phyloP scores from a whole-genome alignment of 2,888 invertebrate species.

The Morinoia aosen region DNA sequence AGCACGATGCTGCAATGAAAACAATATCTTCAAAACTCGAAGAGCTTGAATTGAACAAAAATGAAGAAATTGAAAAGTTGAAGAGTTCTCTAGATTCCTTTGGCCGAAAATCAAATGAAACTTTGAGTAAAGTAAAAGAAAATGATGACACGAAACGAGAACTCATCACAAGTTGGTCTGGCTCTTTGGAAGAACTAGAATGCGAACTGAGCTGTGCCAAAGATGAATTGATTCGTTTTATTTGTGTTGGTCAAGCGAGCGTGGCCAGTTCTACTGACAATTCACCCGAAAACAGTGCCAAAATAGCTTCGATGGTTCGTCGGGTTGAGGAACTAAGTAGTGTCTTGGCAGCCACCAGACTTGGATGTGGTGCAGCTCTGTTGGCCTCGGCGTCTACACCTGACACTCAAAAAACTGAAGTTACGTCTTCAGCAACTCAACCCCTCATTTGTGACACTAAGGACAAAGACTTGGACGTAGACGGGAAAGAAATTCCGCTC shows the following conservation, averaged over 20 bases:
- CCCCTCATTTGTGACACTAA: neutral
- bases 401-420: conserved; percentile 35
- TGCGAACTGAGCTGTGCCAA: conserved; percentile 43
- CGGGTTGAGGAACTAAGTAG: conserved; percentile 54
- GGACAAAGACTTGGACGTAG: neutral
- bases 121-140: neutral
- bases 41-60: neutral
- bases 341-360: conserved; percentile 42
- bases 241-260: neutral
- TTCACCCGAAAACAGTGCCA: neutral
- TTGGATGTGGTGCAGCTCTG: conserved; percentile 22
- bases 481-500: neutral
- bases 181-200: conserved; percentile 40
- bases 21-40: conserved; percentile 40
- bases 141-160: neutral
- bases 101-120: neutral
- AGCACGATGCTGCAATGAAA: neutral
- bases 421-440: neutral
- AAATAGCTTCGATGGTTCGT: conserved; percentile 45
- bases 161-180: conserved; percentile 46
- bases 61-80: neutral
- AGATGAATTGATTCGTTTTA: conserved; percentile 17
- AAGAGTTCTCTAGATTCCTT: neutral
- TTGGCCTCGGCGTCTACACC: neutral
- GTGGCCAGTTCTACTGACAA: neutral